Evolutionary conservation across 2,113 vertebrate species (phyloP).

Genomic region (Callionymus lyra): DNA sequence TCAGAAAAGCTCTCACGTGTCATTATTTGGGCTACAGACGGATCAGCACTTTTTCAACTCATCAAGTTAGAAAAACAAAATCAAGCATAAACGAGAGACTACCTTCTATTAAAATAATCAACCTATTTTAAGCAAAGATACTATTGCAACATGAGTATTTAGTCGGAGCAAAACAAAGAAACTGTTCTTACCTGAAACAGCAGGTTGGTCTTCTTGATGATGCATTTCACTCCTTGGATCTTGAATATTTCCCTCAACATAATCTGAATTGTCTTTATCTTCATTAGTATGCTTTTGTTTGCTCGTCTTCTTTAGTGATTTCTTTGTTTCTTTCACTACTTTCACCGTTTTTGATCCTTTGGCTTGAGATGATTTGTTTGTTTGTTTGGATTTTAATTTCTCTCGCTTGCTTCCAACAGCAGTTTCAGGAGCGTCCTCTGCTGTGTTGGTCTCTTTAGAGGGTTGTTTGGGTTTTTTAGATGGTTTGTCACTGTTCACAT

Average conservation of each 20-base stretch:
- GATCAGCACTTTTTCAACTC: no score
- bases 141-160: no score
- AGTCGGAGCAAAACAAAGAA: slow-evolving; percentile 9
- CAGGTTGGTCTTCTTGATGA: neutral
- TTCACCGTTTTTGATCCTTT: no score
- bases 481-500: slow-evolving; percentile 4
- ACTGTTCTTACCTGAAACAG: slow-evolving; percentile 22
- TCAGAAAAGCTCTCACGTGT: no score
- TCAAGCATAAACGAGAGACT: no score
- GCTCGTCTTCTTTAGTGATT: slow-evolving; percentile 3
- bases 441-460: slow-evolving; percentile 11
- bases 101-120: no score
- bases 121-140: no score
- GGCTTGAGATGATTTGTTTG: neutral
- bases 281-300: neutral
- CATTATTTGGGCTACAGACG: no score
- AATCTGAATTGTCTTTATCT: no score
- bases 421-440: slow-evolving; percentile 5
- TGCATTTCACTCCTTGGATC: neutral
- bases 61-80: no score
- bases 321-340: neutral
- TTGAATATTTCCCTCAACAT: no score
- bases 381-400: neutral
- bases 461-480: slow-evolving; percentile 17
- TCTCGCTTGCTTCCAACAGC: neutral